A percentile compares a stretch with the other conserved stretches of the same genome.
phyloP scores from a whole-genome alignment of 2,888 invertebrate species.

The Tenodera sinensis region DNA sequence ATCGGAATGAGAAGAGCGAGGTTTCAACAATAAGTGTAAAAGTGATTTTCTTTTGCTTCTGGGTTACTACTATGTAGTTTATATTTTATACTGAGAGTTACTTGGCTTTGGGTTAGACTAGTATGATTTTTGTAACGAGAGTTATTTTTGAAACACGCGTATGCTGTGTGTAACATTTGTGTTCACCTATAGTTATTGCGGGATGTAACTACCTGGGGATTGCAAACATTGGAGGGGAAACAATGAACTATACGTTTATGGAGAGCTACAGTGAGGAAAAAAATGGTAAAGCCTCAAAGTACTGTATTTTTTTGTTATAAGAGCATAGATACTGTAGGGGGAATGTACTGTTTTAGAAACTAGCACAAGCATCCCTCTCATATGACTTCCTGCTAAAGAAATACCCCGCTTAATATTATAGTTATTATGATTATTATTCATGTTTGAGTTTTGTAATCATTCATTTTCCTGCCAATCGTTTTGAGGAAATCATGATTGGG shows the following conservation, averaged over 20 bases:
- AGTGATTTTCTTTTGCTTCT: neutral
- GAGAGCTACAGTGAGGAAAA: neutral
- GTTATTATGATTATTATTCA: conserved; percentile 1
- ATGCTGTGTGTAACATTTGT: neutral
- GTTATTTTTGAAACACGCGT: neutral
- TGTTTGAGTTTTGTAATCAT: neutral
- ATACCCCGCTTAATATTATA: neutral
- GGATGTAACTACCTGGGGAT: too few relatives aligned
- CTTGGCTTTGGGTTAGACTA: too few relatives aligned
- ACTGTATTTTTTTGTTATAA: neutral
- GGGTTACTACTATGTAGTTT: neutral
- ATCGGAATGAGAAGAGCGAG: neutral
- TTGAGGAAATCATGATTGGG: neutral
- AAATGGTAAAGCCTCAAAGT: neutral
- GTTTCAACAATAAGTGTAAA: neutral
- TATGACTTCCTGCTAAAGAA: conserved; percentile 2
- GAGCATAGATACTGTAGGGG: neutral
- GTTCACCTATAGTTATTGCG: neutral
- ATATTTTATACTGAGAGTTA: too few relatives aligned
- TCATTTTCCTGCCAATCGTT: neutral
- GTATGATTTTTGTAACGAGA: too few relatives aligned
- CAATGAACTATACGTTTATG: neutral
- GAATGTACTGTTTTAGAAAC: neutral
- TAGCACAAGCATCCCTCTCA: neutral
- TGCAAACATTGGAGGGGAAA: too few relatives aligned